phyloP scores from a whole-genome alignment of 2,797 vertebrate genomes.

The Onychomys arenicola region DNA sequence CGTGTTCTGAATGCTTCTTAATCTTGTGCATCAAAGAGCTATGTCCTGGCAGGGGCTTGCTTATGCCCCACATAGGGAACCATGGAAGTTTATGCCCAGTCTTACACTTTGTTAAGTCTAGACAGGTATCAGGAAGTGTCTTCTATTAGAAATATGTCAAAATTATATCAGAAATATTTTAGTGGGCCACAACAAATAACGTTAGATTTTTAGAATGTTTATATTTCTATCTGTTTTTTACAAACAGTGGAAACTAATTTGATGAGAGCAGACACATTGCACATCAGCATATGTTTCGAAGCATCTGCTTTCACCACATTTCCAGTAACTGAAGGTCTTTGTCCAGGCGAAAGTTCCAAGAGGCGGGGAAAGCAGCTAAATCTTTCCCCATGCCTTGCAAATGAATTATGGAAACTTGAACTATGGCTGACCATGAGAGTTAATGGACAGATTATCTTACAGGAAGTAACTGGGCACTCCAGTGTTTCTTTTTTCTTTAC shows the following conservation, averaged over 20 bases:
- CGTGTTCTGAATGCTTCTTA: conserved; percentile 1
- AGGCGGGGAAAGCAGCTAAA: conserved; percentile 60
- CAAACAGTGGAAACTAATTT: conserved; percentile 63
- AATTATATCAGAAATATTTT: conserved; percentile 20
- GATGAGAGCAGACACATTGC: conserved; percentile 37
- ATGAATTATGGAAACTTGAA: conserved; percentile 15
- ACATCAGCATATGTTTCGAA: conserved; percentile 45
- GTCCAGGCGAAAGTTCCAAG: conserved; percentile 72
- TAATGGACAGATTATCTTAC: conserved; percentile 80
- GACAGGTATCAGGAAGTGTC: conserved; percentile 7
- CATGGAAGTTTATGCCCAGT: neutral
- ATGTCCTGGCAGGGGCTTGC: neutral
- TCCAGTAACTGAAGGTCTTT: conserved; percentile 76
- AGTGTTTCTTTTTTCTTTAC: conserved; percentile 64
- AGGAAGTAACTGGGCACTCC: conserved; percentile 76
- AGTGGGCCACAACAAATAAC: conserved; percentile 4
- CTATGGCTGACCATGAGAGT: conserved; percentile 63
- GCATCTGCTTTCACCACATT: conserved; percentile 45
- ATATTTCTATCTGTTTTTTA: conserved; percentile 49
- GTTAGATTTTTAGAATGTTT: conserved; percentile 62
- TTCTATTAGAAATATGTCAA: conserved; percentile 41
- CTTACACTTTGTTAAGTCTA: neutral
- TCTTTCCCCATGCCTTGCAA: neutral
- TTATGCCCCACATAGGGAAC: neutral
- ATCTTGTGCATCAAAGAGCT: neutral